Evolutionary conservation across 2,797 vertebrate genomes (phyloP).

Genomic region (Menidia menidia): DNA sequence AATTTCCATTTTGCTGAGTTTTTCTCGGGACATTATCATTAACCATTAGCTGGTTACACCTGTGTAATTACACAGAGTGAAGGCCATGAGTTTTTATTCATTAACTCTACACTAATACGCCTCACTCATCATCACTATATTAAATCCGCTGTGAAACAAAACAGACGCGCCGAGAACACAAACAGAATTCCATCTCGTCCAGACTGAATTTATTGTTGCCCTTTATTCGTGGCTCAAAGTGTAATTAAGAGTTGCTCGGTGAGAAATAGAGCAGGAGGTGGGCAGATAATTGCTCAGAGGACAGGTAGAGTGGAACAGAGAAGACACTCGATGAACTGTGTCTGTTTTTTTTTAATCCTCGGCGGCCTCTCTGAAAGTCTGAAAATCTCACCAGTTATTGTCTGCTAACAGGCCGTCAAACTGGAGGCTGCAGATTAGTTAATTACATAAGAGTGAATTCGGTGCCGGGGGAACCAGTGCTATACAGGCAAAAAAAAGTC

Average conservation of each 20-base stretch:
- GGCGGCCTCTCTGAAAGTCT: conserved; percentile 19
- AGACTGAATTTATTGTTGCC: conserved; percentile 5
- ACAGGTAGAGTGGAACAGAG: conserved; percentile 2
- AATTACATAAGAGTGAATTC: conserved; percentile 40
- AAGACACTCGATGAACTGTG: conserved; percentile 20
- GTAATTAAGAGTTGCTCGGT: conserved; percentile 21
- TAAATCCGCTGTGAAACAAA: background rate
- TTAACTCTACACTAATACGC: too few relatives aligned
- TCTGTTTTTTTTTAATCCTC: conserved; percentile 11
- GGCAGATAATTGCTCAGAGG: conserved; percentile 28
- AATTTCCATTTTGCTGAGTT: background rate
- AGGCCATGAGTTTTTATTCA: background rate
- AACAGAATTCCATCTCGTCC: conserved; percentile 5
- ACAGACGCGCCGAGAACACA: conserved; percentile 1
- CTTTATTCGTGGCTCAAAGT: conserved; percentile 44
- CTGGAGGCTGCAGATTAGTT: conserved; percentile 14
- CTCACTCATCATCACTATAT: conserved; percentile 9
- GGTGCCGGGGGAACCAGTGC: background rate
- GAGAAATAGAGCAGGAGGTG: conserved; percentile 17
- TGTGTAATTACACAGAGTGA: background rate
- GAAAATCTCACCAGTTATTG: conserved; percentile 45
- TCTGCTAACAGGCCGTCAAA: conserved; percentile 6
- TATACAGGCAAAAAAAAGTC: background rate
- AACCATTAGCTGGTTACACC: background rate
- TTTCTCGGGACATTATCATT: background rate